phyloP scores from a whole-genome alignment of 1,140 invertebrate genomes.

The Argopecten irradians region DNA sequence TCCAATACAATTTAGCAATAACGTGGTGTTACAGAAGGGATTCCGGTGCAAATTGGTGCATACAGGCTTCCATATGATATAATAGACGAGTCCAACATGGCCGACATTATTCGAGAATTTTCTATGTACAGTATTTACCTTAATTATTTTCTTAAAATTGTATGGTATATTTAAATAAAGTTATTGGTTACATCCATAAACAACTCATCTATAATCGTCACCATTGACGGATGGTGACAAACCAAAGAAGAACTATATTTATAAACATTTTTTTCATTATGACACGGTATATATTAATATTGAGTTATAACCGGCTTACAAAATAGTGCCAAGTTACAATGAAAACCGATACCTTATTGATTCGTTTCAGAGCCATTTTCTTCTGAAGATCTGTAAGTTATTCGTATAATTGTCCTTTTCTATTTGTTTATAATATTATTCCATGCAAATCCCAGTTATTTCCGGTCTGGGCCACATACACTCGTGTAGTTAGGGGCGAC shows the following conservation, averaged over 20 bases:
- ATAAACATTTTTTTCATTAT: too few relatives aligned
- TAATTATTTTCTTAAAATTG: neutral
- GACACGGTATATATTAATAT: neutral
- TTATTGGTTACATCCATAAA: too few relatives aligned
- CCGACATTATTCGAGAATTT: conserved; percentile 41
- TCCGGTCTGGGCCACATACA: neutral
- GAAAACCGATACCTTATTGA: conserved; percentile 56
- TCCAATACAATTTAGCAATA: too few relatives aligned
- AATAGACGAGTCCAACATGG: too few relatives aligned
- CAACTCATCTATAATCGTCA: too few relatives aligned
- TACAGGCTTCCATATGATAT: conserved; percentile 35
- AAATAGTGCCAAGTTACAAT: neutral
- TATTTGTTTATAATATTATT: neutral
- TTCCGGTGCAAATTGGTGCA: neutral
- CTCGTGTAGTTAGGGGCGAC: neutral
- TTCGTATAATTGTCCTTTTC: neutral
- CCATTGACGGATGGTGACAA: too few relatives aligned
- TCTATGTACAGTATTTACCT: neutral
- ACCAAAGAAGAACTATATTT: too few relatives aligned
- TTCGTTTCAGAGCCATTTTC: conserved; percentile 61
- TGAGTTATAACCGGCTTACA: neutral
- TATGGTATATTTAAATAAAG: neutral
- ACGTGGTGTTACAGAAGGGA: too few relatives aligned
- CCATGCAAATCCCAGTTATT: neutral
- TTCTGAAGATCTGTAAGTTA: neutral